A percentile compares a stretch with the other conserved stretches of the same genome.
phyloP scores from a whole-genome alignment of 2,797 vertebrate species.

The Silurus lanzhouensis region DNA sequence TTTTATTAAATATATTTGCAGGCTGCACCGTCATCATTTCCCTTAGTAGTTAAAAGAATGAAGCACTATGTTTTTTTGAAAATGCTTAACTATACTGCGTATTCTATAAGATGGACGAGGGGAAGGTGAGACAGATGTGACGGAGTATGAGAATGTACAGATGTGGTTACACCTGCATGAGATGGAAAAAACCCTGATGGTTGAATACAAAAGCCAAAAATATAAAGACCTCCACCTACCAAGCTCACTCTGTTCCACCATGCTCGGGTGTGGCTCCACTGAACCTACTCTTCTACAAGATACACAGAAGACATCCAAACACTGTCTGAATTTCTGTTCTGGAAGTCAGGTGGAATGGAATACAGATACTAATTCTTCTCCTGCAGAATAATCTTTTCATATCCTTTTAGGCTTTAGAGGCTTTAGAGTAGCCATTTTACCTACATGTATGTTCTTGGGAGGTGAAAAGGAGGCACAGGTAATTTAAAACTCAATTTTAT shows the following conservation, averaged over 20 bases:
- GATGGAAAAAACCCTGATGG: background rate
- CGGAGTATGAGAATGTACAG: background rate
- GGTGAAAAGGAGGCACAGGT: no score
- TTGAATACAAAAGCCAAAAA: background rate
- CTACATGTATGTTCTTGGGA: no score
- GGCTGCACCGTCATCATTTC: no score
- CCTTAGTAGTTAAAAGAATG: background rate
- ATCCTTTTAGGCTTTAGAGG: no score
- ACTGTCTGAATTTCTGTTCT: background rate
- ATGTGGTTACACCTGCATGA: background rate
- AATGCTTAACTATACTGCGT: background rate
- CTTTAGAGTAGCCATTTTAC: no score
- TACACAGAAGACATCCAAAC: background rate
- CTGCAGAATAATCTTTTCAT: no score
- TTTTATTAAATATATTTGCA: background rate
- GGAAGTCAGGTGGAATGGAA: background rate
- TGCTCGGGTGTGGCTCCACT: background rate
- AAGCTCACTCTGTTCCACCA: background rate
- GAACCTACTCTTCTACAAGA: background rate
- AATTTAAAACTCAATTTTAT: no score
- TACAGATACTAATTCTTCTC: background rate
- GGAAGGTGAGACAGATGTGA: background rate
- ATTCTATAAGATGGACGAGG: background rate
- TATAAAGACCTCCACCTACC: background rate
- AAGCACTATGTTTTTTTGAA: background rate